These are phyloP conservation scores for Serranus cabrilla DNA, from an alignment of 2,797 vertebrate species.

Conservation along the genomic window DNA sequence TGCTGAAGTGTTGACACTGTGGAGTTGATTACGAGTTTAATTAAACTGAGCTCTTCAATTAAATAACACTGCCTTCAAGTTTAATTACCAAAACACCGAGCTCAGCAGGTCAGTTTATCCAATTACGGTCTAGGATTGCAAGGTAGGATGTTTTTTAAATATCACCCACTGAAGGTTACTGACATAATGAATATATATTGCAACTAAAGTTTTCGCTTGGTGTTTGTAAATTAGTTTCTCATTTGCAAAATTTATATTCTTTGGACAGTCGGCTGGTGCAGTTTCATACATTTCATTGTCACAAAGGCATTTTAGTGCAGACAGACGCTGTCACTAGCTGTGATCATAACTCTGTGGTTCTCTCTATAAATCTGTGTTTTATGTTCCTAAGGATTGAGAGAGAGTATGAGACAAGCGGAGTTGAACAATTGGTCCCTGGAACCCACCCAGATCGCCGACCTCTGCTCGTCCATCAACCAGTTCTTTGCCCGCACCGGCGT, in stretches of 20 bases:
- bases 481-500: conserved; percentile 95
- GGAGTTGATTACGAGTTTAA: conserved; percentile 80
- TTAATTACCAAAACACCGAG: conserved; percentile 83
- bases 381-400: conserved; percentile 88
- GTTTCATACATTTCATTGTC: conserved; percentile 57
- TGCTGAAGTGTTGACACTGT: conserved; percentile 76
- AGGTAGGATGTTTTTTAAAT: conserved; percentile 79
- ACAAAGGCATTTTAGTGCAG: conserved; percentile 37
- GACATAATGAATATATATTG: conserved; percentile 73
- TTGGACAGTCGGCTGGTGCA: conserved; percentile 31
- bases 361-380: conserved; percentile 29
- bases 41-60: conserved; percentile 83
- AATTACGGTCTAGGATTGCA: conserved; percentile 80
- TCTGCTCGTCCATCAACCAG: conserved; percentile 95
- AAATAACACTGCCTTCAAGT: conserved; percentile 79
- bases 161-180: conserved; percentile 80
- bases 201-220: conserved; percentile 50
- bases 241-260: conserved; percentile 47
- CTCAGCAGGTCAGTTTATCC: conserved; percentile 83
- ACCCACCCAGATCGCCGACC: conserved; percentile 93
- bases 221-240: conserved; percentile 62
- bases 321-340: not conserved
- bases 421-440: conserved; percentile 96
- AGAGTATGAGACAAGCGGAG: conserved; percentile 96
- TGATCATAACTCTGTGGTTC: conserved; percentile 8